Conservation (phyloP, 1,140 invertebrate species). For the Vollenhovia emeryi region DNA sequence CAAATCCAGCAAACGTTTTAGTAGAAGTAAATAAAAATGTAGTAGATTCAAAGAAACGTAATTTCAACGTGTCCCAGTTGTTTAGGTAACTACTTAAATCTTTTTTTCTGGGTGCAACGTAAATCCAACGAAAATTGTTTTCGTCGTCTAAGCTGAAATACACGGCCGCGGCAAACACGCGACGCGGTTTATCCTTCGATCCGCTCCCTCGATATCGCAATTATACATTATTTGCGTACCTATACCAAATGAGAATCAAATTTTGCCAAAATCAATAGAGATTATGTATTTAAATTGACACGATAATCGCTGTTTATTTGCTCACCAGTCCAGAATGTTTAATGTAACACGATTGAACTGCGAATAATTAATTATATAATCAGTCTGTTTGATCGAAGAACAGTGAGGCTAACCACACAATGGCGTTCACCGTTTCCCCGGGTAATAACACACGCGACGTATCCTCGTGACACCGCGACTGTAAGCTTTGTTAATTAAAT, state of each 20-base stretch:
- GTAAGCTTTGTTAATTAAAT: conserved; percentile 22
- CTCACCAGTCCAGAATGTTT: conserved; percentile 18
- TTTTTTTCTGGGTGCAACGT: too few species aligned
- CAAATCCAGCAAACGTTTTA: too few species aligned
- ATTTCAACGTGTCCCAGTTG: too few species aligned
- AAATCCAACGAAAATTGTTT: neutral
- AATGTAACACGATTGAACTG: conserved; percentile 38
- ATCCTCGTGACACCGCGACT: neutral
- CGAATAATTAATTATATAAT: conserved; percentile 58
- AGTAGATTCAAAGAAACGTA: too few species aligned
- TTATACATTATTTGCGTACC: neutral
- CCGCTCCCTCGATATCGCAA: neutral
- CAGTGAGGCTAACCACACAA: conserved; percentile 31
- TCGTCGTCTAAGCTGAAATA: too few species aligned
- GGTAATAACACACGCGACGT: conserved; percentile 8
- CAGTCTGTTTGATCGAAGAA: conserved; percentile 49
- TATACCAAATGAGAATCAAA: conserved; percentile 13
- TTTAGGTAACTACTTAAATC: too few species aligned
- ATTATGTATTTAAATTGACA: conserved; percentile 54
- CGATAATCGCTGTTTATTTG: conserved; percentile 25
- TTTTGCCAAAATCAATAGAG: conserved; percentile 24
- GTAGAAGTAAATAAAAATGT: too few species aligned
- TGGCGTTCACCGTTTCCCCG: neutral
- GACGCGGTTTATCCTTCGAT: neutral
- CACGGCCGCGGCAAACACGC: neutral